Evolutionary conservation across 2,888 invertebrate species (phyloP).

Genomic region (Drosophila phalerata): DNA sequence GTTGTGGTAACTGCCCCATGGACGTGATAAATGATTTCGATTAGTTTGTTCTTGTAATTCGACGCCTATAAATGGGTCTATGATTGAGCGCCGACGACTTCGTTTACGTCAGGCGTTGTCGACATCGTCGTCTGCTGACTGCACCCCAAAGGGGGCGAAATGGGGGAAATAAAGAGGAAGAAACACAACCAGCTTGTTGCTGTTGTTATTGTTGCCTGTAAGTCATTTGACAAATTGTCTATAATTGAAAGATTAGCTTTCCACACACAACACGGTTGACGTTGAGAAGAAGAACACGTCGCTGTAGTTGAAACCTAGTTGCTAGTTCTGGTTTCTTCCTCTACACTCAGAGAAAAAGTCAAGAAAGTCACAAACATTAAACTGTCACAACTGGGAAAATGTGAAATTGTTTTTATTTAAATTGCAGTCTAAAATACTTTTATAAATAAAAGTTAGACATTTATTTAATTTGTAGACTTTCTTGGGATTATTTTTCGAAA

Average conservation of each 20-base stretch:
- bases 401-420: too few species aligned
- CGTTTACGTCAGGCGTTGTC: constrained; percentile 72
- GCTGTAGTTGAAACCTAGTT: constrained; percentile 27
- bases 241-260: constrained; percentile 86
- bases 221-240: constrained; percentile 85
- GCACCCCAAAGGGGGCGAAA: constrained; percentile 47
- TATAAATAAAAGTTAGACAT: too few species aligned
- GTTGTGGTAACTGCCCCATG: constrained; percentile 51
- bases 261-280: constrained; percentile 76
- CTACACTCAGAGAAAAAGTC: constrained; percentile 8
- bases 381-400: not conserved
- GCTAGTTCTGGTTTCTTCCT: constrained; percentile 19
- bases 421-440: too few species aligned
- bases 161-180: not conserved
- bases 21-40: constrained; percentile 85
- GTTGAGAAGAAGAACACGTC: constrained; percentile 69
- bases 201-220: constrained; percentile 67
- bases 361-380: not conserved
- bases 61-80: constrained; percentile 85
- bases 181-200: constrained; percentile 32
- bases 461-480: too few species aligned
- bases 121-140: constrained; percentile 56
- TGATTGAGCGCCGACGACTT: constrained; percentile 82
- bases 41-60: constrained; percentile 85
- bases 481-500: not conserved